Evolutionary conservation across 2,113 vertebrate species (phyloP).

Genomic region (Pampusana beccarii): DNA sequence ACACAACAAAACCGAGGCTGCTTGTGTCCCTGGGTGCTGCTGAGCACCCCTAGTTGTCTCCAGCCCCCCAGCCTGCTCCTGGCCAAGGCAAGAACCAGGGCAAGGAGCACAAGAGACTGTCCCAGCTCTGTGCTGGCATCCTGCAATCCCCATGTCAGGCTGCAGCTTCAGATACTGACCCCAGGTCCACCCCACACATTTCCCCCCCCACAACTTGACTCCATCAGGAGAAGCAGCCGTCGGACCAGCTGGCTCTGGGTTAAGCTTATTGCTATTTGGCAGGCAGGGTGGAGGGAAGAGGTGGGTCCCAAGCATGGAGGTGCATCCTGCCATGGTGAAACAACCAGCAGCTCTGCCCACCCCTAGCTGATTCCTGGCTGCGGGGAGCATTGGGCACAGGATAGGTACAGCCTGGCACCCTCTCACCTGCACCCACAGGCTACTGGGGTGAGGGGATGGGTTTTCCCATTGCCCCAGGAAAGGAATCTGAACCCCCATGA

Average conservation of each 20-base stretch:
- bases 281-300: neutral
- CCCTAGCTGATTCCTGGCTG: rapidly evolving
- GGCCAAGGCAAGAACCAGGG: neutral
- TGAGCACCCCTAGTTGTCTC: neutral
- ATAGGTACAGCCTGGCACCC: neutral
- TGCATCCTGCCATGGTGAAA: neutral
- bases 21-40: neutral
- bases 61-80: neutral
- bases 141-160: neutral
- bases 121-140: rapidly evolving
- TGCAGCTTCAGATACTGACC: neutral
- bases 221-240: neutral
- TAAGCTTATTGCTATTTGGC: neutral
- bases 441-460: rapidly evolving
- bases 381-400: rapidly evolving
- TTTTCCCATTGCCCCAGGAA: neutral
- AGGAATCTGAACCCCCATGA: neutral
- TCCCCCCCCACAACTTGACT: neutral
- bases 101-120: neutral
- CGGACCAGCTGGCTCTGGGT: neutral
- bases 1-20: neutral
- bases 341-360: neutral
- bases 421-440: neutral
- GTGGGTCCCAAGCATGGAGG: neutral
- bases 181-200: neutral